Evolutionary conservation across 2,888 invertebrate genomes (phyloP).

Genomic region (Mythimna vitellina): DNA sequence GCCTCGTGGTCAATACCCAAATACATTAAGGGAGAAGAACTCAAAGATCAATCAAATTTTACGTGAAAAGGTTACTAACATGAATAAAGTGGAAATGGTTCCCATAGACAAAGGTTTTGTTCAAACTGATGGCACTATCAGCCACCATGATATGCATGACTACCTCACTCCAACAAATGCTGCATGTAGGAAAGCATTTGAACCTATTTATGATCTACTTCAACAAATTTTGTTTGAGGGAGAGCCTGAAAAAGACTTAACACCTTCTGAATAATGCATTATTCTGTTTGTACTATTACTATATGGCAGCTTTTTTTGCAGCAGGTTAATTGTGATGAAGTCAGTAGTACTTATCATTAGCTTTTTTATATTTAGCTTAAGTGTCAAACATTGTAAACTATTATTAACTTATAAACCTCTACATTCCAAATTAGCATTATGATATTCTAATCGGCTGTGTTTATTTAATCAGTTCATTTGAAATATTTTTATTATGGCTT

Average conservation of each 20-base stretch:
- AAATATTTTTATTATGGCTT: slow-evolving; percentile 62
- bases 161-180: slow-evolving; percentile 96
- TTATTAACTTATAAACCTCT: slow-evolving; percentile 76
- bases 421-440: slow-evolving; percentile 87
- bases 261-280: slow-evolving; percentile 92
- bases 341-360: slow-evolving; percentile 87
- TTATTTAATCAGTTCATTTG: slow-evolving; percentile 66
- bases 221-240: slow-evolving; percentile 94
- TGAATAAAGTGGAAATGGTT: slow-evolving; percentile 94
- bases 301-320: slow-evolving; percentile 79
- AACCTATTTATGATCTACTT: slow-evolving; percentile 95
- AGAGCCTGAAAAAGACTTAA: slow-evolving; percentile 93
- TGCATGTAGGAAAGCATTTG: slow-evolving; percentile 96
- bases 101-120: slow-evolving; percentile 95
- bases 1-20: slow-evolving; percentile 96
- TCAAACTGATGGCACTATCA: slow-evolving; percentile 95
- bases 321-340: slow-evolving; percentile 87
- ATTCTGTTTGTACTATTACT: slow-evolving; percentile 63
- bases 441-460: slow-evolving; percentile 83
- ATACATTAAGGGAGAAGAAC: slow-evolving; percentile 95
- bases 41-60: slow-evolving; percentile 93
- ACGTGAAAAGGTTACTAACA: slow-evolving; percentile 91
- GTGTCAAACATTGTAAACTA: slow-evolving; percentile 70
- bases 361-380: slow-evolving; percentile 86
- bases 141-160: slow-evolving; percentile 97